These are phyloP conservation scores for Sinocyclocheilus anophthalmus DNA, from an alignment of 2,113 vertebrate genomes.

Conservation along the genomic window DNA sequence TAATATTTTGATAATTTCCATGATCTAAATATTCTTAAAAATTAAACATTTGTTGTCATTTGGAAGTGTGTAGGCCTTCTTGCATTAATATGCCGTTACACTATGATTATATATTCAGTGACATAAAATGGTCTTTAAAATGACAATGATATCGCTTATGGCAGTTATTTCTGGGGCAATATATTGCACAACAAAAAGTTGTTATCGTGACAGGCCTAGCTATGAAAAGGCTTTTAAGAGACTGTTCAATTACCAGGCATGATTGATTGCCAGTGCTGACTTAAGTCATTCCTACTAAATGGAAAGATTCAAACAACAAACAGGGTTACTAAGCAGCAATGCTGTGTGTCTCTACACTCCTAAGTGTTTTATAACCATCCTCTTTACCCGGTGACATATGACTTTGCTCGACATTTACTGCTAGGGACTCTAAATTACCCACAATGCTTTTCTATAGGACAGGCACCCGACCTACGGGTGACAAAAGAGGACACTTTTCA, in stretches of 20 bases:
- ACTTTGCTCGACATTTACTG: slow-evolving; percentile 39
- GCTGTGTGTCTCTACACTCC: background rate
- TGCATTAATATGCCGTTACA: too few relatives aligned
- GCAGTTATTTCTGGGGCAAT: too few relatives aligned
- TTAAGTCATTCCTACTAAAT: background rate
- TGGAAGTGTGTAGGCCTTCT: too few relatives aligned
- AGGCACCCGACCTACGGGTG: background rate
- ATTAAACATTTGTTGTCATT: too few relatives aligned
- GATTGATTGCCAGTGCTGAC: background rate
- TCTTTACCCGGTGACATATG: slow-evolving; percentile 42
- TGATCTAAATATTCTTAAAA: too few relatives aligned
- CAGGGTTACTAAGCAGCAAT: slow-evolving; percentile 17
- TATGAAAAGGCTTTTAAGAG: slow-evolving; percentile 22
- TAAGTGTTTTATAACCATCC: slow-evolving; percentile 35
- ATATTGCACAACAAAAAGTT: too few relatives aligned
- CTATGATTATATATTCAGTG: too few relatives aligned
- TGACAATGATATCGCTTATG: too few relatives aligned
- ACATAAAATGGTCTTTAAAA: too few relatives aligned
- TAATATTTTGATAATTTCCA: too few relatives aligned
- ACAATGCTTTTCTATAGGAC: slow-evolving; percentile 17
- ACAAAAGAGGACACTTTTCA: slow-evolving; percentile 22
- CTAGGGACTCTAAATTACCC: slow-evolving; percentile 24
- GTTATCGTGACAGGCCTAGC: background rate
- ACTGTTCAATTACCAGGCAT: slow-evolving; percentile 8
- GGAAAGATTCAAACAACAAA: slow-evolving; percentile 9